Percentiles rank a stretch among this genome's conserved stretches.
Evolutionary conservation across 2,113 vertebrate genomes (phyloP).

Genomic region (Mirounga angustirostris): DNA sequence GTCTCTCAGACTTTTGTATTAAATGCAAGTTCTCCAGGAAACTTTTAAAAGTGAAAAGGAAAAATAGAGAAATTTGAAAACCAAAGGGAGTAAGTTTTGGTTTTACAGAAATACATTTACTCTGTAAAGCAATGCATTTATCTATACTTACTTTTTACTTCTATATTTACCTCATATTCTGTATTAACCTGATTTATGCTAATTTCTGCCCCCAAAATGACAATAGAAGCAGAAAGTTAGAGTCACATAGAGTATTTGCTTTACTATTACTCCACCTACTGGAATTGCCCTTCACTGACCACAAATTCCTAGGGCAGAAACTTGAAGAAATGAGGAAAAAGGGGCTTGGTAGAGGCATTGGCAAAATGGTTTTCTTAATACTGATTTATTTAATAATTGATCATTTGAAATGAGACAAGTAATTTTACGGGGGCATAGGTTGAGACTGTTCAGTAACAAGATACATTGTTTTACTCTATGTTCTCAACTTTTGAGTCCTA

Average conservation of each 20-base stretch:
- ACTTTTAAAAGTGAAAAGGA: constrained; percentile 51
- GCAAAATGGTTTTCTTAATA: neutral
- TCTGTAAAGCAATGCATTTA: constrained; percentile 44
- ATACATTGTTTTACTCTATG: neutral
- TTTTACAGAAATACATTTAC: neutral
- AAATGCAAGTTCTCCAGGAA: constrained; percentile 25
- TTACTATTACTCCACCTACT: constrained; percentile 91
- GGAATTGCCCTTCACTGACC: constrained; percentile 82
- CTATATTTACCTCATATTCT: constrained; percentile 62
- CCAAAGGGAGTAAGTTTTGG: neutral
- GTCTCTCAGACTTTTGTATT: neutral
- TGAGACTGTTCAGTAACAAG: neutral
- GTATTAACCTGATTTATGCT: constrained; percentile 73
- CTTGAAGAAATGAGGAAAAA: neutral
- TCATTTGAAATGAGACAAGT: constrained; percentile 6
- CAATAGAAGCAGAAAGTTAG: constrained; percentile 75
- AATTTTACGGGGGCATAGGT: neutral
- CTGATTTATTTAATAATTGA: constrained; percentile 64
- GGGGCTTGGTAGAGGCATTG: neutral
- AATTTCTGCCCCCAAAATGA: constrained; percentile 73
- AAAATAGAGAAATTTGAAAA: constrained; percentile 15
- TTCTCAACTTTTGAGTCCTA: neutral
- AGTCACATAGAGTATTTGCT: constrained; percentile 83
- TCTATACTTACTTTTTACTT: constrained; percentile 54
- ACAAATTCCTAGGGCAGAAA: neutral